A percentile compares a stretch with the other conserved stretches of the same genome.
These are phyloP conservation scores for Aphidoletes aphidimyza DNA, from an alignment of 2,888 invertebrate species.

Conservation along the genomic window DNA sequence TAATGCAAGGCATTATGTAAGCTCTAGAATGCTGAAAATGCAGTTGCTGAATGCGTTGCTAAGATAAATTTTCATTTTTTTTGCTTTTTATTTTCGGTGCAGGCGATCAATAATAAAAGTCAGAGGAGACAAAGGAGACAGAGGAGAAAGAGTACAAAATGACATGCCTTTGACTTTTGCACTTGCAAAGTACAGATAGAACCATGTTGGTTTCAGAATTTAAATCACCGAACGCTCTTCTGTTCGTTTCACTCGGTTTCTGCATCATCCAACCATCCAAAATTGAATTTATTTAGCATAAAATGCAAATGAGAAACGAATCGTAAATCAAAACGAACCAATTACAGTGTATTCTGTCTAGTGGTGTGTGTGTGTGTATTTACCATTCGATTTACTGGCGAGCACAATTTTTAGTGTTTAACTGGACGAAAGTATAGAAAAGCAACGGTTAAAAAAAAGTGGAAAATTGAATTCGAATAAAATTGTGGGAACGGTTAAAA, in stretches of 20 bases:
- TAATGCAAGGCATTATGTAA: too few relatives aligned
- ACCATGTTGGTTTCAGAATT: background rate
- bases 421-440: background rate
- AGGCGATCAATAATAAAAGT: background rate
- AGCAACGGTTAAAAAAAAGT: background rate
- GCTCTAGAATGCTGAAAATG: too few relatives aligned
- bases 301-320: slow-evolving; percentile 50
- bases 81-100: too few relatives aligned
- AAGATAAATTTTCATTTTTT: too few relatives aligned
- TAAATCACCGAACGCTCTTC: background rate
- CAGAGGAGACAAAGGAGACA: background rate
- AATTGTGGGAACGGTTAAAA: background rate
- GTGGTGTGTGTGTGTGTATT: background rate
- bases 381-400: background rate
- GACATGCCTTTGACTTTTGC: slow-evolving; percentile 26
- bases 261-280: background rate
- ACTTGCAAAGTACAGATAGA: background rate
- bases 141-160: background rate
- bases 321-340: slow-evolving; percentile 53
- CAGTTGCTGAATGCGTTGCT: too few relatives aligned
- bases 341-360: slow-evolving; percentile 52
- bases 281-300: slow-evolving; percentile 53
- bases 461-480: slow-evolving; percentile 6
- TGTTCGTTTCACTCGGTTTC: background rate
- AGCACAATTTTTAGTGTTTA: background rate